Conservation (phyloP, 2,888 invertebrate species). For the Empis livida region DNA sequence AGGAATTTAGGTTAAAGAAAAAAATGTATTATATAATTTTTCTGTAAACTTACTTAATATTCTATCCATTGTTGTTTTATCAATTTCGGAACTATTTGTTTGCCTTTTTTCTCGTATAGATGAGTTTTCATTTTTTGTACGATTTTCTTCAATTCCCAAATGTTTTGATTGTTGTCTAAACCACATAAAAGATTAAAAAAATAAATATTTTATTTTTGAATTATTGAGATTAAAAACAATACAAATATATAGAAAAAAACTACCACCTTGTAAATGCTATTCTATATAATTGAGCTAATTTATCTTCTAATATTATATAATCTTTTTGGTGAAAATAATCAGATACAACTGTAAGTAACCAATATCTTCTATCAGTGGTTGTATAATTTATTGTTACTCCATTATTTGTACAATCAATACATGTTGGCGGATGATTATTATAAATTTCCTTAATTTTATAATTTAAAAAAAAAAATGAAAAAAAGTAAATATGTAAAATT, state of each 20-base stretch:
- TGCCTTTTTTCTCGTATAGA: not conserved
- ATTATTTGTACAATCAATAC: constrained; percentile 21
- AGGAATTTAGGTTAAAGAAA: no score
- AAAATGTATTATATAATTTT: no score
- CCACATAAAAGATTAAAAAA: constrained; percentile 8
- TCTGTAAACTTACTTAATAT: no score
- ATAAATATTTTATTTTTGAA: not conserved
- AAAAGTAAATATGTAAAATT: not conserved
- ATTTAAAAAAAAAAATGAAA: not conserved
- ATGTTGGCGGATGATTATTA: constrained; percentile 10
- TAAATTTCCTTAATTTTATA: constrained; percentile 3
- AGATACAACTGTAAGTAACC: constrained; percentile 65
- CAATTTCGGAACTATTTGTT: not conserved
- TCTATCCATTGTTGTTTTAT: no score
- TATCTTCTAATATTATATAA: constrained; percentile 55
- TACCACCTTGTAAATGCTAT: constrained; percentile 64
- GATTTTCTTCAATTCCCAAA: constrained; percentile 44
- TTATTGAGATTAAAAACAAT: not conserved
- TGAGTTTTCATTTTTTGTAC: not conserved
- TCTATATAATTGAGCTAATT: constrained; percentile 63
- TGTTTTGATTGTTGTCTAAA: constrained; percentile 67
- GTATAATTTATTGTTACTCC: constrained; percentile 27
- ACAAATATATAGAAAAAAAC: constrained; percentile 11
- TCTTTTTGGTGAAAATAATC: constrained; percentile 39
- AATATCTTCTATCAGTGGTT: constrained; percentile 55